A percentile compares a stretch with the other conserved stretches of the same genome.
phyloP scores from a whole-genome alignment of 2,888 invertebrate genomes.

The Melanargia galathea region DNA sequence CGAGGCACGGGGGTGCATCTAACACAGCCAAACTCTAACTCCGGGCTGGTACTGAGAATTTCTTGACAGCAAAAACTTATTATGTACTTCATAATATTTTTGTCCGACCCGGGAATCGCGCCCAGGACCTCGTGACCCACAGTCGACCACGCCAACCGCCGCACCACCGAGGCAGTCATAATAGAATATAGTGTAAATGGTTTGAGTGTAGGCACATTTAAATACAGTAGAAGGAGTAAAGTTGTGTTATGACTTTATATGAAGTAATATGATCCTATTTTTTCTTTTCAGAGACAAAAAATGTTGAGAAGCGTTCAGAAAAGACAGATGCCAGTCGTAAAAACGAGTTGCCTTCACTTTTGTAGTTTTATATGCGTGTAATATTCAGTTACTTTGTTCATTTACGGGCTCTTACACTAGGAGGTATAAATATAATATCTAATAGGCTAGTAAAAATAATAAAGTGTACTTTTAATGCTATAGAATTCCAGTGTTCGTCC shows the following conservation, averaged over 20 bases:
- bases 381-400: not conserved
- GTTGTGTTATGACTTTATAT: slow-evolving; percentile 20
- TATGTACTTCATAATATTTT: no score
- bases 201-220: not conserved
- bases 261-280: slow-evolving; percentile 42
- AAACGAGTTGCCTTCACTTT: slow-evolving; percentile 18
- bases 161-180: no score
- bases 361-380: not conserved
- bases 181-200: not conserved
- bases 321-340: slow-evolving; percentile 28
- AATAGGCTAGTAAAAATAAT: no score
- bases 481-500: not conserved
- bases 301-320: slow-evolving; percentile 22
- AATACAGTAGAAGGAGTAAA: not conserved
- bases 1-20: no score
- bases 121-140: no score
- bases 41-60: no score
- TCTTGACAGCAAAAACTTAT: no score
- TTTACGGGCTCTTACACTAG: not conserved
- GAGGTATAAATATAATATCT: not conserved
- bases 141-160: no score
- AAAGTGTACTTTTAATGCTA: not conserved
- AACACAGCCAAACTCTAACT: no score
- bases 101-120: no score
- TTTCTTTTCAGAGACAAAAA: slow-evolving; percentile 36